phyloP scores from a whole-genome alignment of 2,888 invertebrate genomes.

The Baronia brevicornis region DNA sequence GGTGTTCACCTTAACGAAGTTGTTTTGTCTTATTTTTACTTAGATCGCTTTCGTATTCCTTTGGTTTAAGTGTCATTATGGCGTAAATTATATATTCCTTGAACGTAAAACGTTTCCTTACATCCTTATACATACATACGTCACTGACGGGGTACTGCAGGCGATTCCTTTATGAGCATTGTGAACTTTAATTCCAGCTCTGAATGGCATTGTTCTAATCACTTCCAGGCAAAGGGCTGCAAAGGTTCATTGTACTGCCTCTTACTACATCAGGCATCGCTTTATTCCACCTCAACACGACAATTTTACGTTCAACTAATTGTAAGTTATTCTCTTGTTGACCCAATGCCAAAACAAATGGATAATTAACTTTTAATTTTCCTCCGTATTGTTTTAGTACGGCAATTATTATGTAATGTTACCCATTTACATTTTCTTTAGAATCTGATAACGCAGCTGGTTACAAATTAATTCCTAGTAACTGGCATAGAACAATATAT shows the following conservation, averaged over 20 bases:
- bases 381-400: slow-evolving; percentile 5
- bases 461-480: background rate
- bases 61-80: slow-evolving; percentile 27
- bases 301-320: slow-evolving; percentile 12
- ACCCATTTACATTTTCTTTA: slow-evolving; percentile 2
- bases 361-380: slow-evolving; percentile 6
- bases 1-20: slow-evolving; percentile 40
- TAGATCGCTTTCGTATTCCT: slow-evolving; percentile 22
- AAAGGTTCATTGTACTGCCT: slow-evolving; percentile 14
- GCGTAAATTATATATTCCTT: slow-evolving; percentile 14
- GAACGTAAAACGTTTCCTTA: slow-evolving; percentile 19
- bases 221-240: slow-evolving; percentile 32
- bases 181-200: slow-evolving; percentile 57
- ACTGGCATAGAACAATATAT: background rate
- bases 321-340: slow-evolving; percentile 12
- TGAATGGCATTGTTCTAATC: slow-evolving; percentile 64
- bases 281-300: slow-evolving; percentile 13
- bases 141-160: slow-evolving; percentile 44
- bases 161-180: slow-evolving; percentile 67
- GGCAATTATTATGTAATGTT: slow-evolving; percentile 7
- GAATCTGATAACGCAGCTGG: background rate
- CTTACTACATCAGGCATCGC: slow-evolving; percentile 2
- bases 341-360: slow-evolving; percentile 6
- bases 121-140: slow-evolving; percentile 55
- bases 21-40: slow-evolving; percentile 6